Evolutionary conservation across 1,140 invertebrate genomes (phyloP), one percentile per base, ranked within the genome.

Genomic region (Vanessa tameamea): DNA sequence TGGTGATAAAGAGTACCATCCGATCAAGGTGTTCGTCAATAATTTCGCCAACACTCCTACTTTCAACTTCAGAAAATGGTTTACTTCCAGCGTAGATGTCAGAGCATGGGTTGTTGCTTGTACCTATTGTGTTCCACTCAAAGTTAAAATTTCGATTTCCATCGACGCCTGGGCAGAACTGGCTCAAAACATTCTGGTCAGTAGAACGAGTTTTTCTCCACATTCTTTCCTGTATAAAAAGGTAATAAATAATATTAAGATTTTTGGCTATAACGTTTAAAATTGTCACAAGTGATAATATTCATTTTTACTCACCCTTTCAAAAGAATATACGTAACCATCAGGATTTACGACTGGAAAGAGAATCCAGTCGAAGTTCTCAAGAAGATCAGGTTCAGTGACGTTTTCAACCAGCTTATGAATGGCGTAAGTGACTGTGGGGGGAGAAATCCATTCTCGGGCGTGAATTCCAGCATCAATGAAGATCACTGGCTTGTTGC

Each of bases 41-140:
- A 3, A 94, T 80, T 77, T 93, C 89, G 3, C 88, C 82, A 13
- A 94, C 87, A 50, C 87, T 82, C 50, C 83, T 69, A 0, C 89
- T 88, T 88, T 98, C 97, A 0, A 93, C 90, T 87, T 97, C 97
- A 0, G 96, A 97, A 82, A 97, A 97, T 0, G 96, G 80, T 6
- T 83, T 85, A 0, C 90, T 82, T 0, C 97, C 96, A 43, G 94
- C 94, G 83, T 94, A 97, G 2, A 93, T 95, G 0, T 96, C 94
- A 5, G 85, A 86, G 82, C 97, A 97, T 1, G 95, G 94, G 79
- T 94, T 90, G 0, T 82, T 86, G 5, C 95, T 96, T 0, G 96
- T 95, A 2, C 96, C 96, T 15, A 86, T 81, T 63, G 94, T 93
- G 43, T 91, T 93, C 94, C 94, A 96, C 23, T 94, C 88, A 69